Percentiles rank a stretch among this genome's conserved stretches.
Conservation (phyloP, 2,797 vertebrate species). For the Macroramphosus scolopax region DNA sequence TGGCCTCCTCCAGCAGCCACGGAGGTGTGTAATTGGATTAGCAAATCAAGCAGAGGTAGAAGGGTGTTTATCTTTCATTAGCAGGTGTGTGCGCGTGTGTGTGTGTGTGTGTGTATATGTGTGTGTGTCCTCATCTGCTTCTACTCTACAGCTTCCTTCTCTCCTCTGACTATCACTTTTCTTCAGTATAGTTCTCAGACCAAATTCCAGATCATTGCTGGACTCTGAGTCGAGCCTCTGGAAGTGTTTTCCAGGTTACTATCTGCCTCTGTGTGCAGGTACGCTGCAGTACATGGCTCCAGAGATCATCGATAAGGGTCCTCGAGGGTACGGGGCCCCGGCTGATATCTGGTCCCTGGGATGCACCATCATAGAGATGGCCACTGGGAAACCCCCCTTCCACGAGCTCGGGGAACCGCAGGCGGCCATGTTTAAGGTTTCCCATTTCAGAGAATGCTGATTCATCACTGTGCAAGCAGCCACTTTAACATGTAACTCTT, state of each 20-base stretch:
- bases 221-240: too few species aligned
- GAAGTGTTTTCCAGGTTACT: too few species aligned
- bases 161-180: conserved; percentile 1
- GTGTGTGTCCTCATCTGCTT: conserved; percentile 29
- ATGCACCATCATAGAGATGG: conserved; percentile 94
- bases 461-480: conserved; percentile 12
- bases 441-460: too few species aligned
- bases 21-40: conserved; percentile 71
- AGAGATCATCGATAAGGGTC: conserved; percentile 91
- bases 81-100: conserved; percentile 43
- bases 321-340: conserved; percentile 89
- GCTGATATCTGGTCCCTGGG: conserved; percentile 94
- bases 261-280: too few species aligned
- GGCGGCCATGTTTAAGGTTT: conserved; percentile 96
- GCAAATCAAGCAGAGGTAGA: conserved; percentile 69
- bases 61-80: conserved; percentile 78
- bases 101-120: too few species aligned
- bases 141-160: conserved; percentile 3
- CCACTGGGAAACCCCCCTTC: conserved; percentile 89
- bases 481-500: too few species aligned
- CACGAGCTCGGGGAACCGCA: conserved; percentile 90
- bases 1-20: conserved; percentile 60
- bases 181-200: conserved; percentile 32
- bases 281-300: conserved; percentile 96
- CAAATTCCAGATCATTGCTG: too few species aligned